These are phyloP conservation scores for Clostera curtula DNA, from an alignment of 2,888 invertebrate genomes.

Conservation along the genomic window DNA sequence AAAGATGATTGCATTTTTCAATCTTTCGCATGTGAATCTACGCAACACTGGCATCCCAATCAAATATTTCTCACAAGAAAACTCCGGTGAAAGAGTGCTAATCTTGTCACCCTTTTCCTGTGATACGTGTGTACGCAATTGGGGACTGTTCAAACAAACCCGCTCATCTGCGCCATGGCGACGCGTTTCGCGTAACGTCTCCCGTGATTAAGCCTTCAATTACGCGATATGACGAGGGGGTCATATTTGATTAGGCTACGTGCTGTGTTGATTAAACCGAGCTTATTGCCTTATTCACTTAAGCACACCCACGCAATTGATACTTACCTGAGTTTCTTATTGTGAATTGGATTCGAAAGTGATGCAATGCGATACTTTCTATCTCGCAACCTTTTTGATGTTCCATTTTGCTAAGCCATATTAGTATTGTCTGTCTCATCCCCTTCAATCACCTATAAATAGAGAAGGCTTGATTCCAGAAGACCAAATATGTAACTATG, in stretches of 20 bases:
- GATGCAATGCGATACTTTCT: slow-evolving; percentile 29
- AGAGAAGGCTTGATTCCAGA: no score
- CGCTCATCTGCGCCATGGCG: slow-evolving; percentile 23
- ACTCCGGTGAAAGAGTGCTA: no score
- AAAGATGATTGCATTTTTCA: no score
- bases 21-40: no score
- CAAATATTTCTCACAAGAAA: no score
- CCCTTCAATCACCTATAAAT: no score
- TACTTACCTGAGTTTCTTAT: slow-evolving; percentile 33
- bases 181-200: slow-evolving; percentile 50
- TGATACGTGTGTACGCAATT: slow-evolving; percentile 41
- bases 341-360: slow-evolving; percentile 39
- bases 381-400: no score
- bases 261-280: slow-evolving; percentile 71
- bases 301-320: slow-evolving; percentile 41
- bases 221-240: slow-evolving; percentile 68
- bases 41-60: no score
- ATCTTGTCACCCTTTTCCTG: no score
- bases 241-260: slow-evolving; percentile 72
- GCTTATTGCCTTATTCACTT: slow-evolving; percentile 69
- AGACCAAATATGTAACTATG: no score
- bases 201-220: slow-evolving; percentile 70
- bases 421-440: no score
- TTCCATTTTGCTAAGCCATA: no score
- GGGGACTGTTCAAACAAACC: slow-evolving; percentile 57